Evolutionary conservation across 1,140 invertebrate species (phyloP), one percentile per base, ranked within the genome.

Genomic region (Hesperophylax magnus): DNA sequence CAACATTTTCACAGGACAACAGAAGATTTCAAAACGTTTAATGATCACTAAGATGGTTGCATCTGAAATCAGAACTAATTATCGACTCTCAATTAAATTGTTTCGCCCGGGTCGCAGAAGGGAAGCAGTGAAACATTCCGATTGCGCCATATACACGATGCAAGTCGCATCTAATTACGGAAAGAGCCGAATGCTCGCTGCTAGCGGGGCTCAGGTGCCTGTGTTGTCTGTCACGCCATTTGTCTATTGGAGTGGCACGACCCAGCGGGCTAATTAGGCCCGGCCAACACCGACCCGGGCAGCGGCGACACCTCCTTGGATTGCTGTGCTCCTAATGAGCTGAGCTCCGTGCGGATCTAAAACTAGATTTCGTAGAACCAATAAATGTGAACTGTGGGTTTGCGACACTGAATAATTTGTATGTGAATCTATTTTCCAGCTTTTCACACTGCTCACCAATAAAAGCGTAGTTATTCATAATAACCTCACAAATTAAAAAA

Each of bases 221-320:
- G 39, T 47, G 71, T 39, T 58, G 71, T 54, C 54, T 75, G 71
- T 75, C 71, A 75, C 71, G 71, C 71, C 71, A 75, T 75, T 75
- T 75, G 71, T 75, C 71, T 75, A 75, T 75, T 75, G 71, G 71
- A 75, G 52, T 58, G 54, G 71, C 71, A 75, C 71, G 71, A 75
- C 52, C 71, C 31, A 20, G 71, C 71, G 22, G 52, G 71, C 71
- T 75, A 75, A 75, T 75, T 75, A 75, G 71, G 71, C 71, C 52
- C 71, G 71, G 52, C 71, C 71, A 58, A 58, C 71, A 27, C 67
- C 67, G 67, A 24, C n/a, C 67, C 47, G 47, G 67, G 67, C 39
- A 34, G 20, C n/a, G 2, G 67, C 71, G 71, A 75, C 71, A 75
- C 71, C 71, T 75, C 71, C 53, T 18, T 22, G 52, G 22, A 54